Evolutionary conservation across 2,797 vertebrate genomes (phyloP), one percentile per base, ranked within the genome.

Genomic region (Etheostoma nigrum): DNA sequence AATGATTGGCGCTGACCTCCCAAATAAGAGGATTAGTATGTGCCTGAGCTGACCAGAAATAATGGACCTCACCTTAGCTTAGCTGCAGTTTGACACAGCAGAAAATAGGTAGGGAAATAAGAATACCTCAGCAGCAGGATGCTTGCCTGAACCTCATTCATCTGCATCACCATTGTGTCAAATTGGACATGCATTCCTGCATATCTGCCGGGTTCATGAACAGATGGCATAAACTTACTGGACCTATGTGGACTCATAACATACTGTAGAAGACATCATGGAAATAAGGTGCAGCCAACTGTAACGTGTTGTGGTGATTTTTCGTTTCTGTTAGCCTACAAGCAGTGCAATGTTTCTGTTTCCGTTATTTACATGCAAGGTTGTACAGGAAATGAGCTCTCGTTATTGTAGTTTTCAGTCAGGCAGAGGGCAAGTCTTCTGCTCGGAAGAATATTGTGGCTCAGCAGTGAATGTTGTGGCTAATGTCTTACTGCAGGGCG

Each of bases 21-120:
- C 88, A 95, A 94, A 94, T 93, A 94, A 94, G 91, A 89, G 91
- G 94, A 95, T 95, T 95, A 95, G 91, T 84, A 90, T 86, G 87
- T 87, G 90, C 83, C 89, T 90, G 91, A 91, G 89, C 92, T 83
- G 84, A 87, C 86, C 88, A 82, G 81, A 90, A 91, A 93, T 94
- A 94, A 95, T 93, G 89, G 92, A 88, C 91, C 91, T 88, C 86
- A 83, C 87, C 88, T 84, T 84, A 87, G 82, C 79, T 82, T 76
- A 74, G 82, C 78, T 2, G 64, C 80, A 63, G 89, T 85, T 90
- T 91, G 89, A 92, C 89, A 88, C 88, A 83, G 89, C 91, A 91
- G 83, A 89, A 93, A 91, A 89, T 86, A 85, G 76, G 67, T 72
- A 69, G 67, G 55, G 62, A 82, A 89, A 84, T 85, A 81, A 83